phyloP scores from a whole-genome alignment of 2,113 vertebrate genomes.

The Trematomus loennbergii region DNA sequence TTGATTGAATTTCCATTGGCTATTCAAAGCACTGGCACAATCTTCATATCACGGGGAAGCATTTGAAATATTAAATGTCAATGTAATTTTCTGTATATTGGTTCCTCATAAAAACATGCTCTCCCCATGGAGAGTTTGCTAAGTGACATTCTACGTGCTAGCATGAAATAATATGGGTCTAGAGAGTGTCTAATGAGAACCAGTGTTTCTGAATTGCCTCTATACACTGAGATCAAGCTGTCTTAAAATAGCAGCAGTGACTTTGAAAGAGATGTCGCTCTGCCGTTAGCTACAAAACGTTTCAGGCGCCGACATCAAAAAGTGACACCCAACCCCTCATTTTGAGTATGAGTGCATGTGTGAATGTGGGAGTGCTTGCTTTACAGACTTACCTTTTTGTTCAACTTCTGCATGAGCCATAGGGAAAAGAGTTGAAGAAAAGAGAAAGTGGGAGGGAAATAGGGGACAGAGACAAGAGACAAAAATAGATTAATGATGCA shows the following conservation, averaged over 20 bases:
- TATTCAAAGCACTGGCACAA: constrained; percentile 48
- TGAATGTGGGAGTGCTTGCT: constrained; percentile 31
- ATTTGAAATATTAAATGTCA: constrained; percentile 71
- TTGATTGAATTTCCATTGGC: constrained; percentile 63
- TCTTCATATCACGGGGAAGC: constrained; percentile 52
- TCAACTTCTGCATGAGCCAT: constrained; percentile 93
- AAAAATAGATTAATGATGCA: constrained; percentile 98
- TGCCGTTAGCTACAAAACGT: constrained; percentile 56
- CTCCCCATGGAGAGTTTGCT: constrained; percentile 58
- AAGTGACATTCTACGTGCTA: constrained; percentile 65
- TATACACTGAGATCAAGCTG: constrained; percentile 65
- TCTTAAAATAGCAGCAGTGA: constrained; percentile 68
- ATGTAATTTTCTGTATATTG: constrained; percentile 61
- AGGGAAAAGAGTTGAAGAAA: constrained; percentile 84
- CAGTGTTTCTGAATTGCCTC: constrained; percentile 70
- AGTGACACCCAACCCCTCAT: constrained; percentile 40
- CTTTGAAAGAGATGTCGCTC: constrained; percentile 65
- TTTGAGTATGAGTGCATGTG: constrained; percentile 38
- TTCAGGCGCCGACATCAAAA: constrained; percentile 50
- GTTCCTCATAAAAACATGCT: constrained; percentile 64
- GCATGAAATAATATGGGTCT: constrained; percentile 47
- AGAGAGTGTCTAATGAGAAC: constrained; percentile 72
- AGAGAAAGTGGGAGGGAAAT: constrained; percentile 87
- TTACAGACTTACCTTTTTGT: constrained; percentile 96
- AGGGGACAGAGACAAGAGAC: constrained; percentile 90